Percentiles rank a stretch among this genome's conserved stretches.
Evolutionary conservation across 2,113 vertebrate genomes (phyloP).

Genomic region (Delphinapterus leucas): DNA sequence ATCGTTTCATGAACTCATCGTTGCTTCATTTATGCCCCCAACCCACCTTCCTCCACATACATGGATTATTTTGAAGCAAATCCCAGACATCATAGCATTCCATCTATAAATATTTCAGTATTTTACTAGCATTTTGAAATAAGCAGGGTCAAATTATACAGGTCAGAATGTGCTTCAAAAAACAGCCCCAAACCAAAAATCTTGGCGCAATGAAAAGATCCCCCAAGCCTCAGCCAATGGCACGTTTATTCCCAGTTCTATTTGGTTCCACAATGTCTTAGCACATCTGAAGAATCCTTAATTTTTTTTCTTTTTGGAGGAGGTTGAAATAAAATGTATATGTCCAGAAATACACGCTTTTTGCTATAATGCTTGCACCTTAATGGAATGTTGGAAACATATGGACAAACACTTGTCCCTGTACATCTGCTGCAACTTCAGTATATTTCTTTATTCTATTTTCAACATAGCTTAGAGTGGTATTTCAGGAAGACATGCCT

Average conservation of each 20-base stretch:
- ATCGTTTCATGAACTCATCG: not conserved
- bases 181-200: constrained; percentile 32
- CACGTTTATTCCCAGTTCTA: not conserved
- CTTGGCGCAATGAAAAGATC: constrained; percentile 24
- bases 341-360: not conserved
- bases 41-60: not conserved
- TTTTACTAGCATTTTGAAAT: constrained; percentile 57
- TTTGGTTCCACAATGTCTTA: not conserved
- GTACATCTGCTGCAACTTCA: not conserved
- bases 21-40: not conserved
- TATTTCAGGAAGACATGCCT: constrained; percentile 40
- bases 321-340: not conserved
- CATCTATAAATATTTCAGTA: constrained; percentile 44
- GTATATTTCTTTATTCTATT: constrained; percentile 44
- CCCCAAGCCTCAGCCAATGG: not conserved
- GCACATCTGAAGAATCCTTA: not conserved
- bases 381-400: not conserved
- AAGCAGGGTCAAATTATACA: constrained; percentile 44
- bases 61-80: constrained; percentile 5
- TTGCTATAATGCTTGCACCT: not conserved
- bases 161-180: constrained; percentile 52
- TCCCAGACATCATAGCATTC: not conserved
- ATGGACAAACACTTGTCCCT: constrained; percentile 30
- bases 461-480: constrained; percentile 34
- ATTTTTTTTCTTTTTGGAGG: not conserved